These are phyloP conservation scores for Drosophila paucipuncta DNA, from an alignment of 2,888 invertebrate genomes.

Conservation along the genomic window DNA sequence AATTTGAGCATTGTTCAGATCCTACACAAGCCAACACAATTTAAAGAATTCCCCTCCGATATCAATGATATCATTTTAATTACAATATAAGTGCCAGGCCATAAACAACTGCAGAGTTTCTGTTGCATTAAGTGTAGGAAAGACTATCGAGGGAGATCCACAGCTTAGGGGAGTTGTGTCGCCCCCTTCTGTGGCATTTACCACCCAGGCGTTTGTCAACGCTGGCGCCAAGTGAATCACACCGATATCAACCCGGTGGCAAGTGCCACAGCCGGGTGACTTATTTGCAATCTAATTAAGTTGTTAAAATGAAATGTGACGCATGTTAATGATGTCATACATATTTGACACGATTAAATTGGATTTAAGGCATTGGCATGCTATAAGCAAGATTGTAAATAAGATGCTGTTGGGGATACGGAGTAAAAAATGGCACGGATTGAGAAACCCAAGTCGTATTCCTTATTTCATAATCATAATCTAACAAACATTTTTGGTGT, in stretches of 20 bases:
- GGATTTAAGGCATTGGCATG: conserved; percentile 17
- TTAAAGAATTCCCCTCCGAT: conserved; percentile 24
- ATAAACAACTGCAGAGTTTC: conserved; percentile 50
- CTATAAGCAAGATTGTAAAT: background rate
- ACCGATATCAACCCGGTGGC: conserved; percentile 18
- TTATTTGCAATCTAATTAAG: conserved; percentile 76
- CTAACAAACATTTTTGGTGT: background rate
- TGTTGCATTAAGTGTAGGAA: background rate
- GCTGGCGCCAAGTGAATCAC: conserved; percentile 71
- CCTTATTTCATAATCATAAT: background rate
- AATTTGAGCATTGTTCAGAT: background rate
- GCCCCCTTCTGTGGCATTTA: conserved; percentile 37
- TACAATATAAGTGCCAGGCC: conserved; percentile 55
- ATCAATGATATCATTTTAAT: conserved; percentile 66
- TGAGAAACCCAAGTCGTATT: background rate
- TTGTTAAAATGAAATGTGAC: conserved; percentile 77
- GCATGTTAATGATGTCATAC: conserved; percentile 53
- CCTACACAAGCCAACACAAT: background rate
- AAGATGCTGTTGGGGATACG: background rate
- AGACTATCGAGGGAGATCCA: conserved; percentile 22
- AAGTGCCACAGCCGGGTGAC: conserved; percentile 62
- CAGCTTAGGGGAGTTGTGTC: conserved; percentile 18
- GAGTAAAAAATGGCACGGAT: background rate
- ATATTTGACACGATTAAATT: conserved; percentile 53
- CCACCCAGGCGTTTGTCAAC: conserved; percentile 79